Base-by-base conservation (phyloP, 1,140 invertebrate genomes). In the Diploscapter pachys region DNA sequence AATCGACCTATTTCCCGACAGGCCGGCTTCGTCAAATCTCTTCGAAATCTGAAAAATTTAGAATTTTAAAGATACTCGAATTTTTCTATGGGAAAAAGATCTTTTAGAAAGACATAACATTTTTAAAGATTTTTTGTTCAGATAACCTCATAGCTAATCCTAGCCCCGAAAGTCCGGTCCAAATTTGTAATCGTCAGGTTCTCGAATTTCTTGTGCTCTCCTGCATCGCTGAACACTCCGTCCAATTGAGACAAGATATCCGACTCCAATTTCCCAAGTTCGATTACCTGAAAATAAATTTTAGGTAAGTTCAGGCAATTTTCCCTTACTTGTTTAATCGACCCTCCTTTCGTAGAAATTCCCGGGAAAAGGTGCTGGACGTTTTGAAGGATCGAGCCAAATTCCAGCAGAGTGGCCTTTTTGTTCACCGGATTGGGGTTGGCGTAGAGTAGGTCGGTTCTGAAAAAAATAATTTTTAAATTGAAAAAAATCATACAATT, bases 261-360 rank as follows among this genome's bases (percentile, higher is more conserved):
- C 5, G 75, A 76, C 66, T 85, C 83, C 13, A 83, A 68, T 61
- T 75, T 64, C 31, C 73, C 75, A 48, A 83, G 76, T 5, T 73
- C 78, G 69, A 83, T 81, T n/a, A 76, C 69, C 80, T 80, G 59
- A 11, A 49, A 63, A 57, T 57, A 11, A 5, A 13, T 8, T 48
- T 51, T 56, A 51, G 11, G 63, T 78, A 9, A 11, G 61, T 67
- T 63, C 9, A 72, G 1, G 31, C 78, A 48, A 2, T 72, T 13
- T 64, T 5, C 59, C 9, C 50, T 13, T 83, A 98, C 93, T 90
- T 94, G 90, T 63, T 81, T 80, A 4, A 93, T 89, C 4, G 91
- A 92, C 61, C 95, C 96, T 54, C 93, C 95, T n/a, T 91, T 88
- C 76, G 96, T 97, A 81, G 94, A 94, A 0, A 92, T 91, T 56